A percentile compares a stretch with the other conserved stretches of the same genome.
Conservation (phyloP, 2,888 invertebrate genomes). For the Temnothorax rugatulus region DNA sequence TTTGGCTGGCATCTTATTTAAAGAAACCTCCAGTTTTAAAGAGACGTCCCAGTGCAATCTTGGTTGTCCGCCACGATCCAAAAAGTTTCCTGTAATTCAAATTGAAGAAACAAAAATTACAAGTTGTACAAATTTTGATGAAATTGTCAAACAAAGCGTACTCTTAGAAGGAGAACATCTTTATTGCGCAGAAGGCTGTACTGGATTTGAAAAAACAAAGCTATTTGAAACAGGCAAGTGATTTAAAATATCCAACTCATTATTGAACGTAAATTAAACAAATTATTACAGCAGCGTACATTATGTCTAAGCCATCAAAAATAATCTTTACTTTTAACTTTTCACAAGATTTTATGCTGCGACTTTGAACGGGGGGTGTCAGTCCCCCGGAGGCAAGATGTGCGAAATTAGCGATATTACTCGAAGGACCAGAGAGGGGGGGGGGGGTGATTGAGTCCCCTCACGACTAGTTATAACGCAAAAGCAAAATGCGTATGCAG, state of each 20-base stretch:
- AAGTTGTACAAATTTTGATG: background rate
- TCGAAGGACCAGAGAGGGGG: too few species aligned
- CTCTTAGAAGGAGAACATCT: background rate
- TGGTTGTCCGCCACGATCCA: background rate
- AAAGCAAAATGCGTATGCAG: too few species aligned
- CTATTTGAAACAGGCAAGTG: background rate
- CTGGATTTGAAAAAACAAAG: constrained; percentile 9
- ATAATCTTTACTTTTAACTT: too few species aligned
- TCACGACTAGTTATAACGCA: too few species aligned
- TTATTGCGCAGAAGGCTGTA: background rate
- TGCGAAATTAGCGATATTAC: too few species aligned
- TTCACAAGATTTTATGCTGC: too few species aligned
- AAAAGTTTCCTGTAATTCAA: background rate
- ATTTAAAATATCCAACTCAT: background rate
- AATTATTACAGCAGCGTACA: too few species aligned
- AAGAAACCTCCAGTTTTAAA: background rate
- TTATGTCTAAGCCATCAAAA: too few species aligned
- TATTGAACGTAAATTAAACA: too few species aligned
- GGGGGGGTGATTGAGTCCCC: too few species aligned
- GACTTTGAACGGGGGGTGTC: too few species aligned
- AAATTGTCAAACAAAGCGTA: background rate
- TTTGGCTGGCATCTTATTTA: background rate
- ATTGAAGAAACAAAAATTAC: background rate
- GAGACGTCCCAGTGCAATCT: background rate
- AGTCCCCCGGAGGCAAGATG: too few species aligned